Percentiles rank a stretch among this genome's conserved stretches.
Evolutionary conservation across 2,113 vertebrate species (phyloP).

Genomic region (Capreolus pygargus): DNA sequence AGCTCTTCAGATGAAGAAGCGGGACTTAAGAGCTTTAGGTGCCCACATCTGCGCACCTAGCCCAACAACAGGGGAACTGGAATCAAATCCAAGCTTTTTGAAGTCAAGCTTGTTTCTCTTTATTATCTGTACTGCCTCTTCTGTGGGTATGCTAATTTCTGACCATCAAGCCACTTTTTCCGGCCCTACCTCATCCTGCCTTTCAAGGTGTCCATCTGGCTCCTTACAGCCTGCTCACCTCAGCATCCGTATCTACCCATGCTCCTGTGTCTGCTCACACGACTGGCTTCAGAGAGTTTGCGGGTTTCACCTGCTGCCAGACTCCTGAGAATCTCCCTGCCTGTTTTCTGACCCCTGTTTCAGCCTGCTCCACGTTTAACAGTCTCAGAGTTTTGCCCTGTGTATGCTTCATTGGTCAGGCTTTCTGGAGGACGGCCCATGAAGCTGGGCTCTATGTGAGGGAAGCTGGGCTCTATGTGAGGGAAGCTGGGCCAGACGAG

Average conservation of each 20-base stretch:
- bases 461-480: background rate
- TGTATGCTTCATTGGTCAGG: background rate
- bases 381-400: background rate
- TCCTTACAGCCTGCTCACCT: background rate
- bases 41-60: no score
- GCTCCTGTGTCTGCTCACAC: background rate
- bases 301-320: background rate
- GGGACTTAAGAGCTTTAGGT: background rate
- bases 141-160: background rate
- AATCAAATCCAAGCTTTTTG: background rate
- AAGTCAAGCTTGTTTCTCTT: background rate
- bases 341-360: background rate
- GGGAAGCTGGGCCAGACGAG: background rate
- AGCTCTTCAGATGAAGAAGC: background rate
- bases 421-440: background rate
- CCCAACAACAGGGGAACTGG: background rate
- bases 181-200: background rate
- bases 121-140: background rate
- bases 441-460: background rate
- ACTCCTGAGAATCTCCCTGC: background rate
- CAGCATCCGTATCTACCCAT: fast-evolving
- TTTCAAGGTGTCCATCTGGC: background rate
- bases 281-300: background rate
- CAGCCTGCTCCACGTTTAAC: background rate
- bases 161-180: background rate